A percentile compares a stretch with the other conserved stretches of the same genome.
phyloP scores from a whole-genome alignment of 2,888 invertebrate species.

The Liodrosophila aerea region DNA sequence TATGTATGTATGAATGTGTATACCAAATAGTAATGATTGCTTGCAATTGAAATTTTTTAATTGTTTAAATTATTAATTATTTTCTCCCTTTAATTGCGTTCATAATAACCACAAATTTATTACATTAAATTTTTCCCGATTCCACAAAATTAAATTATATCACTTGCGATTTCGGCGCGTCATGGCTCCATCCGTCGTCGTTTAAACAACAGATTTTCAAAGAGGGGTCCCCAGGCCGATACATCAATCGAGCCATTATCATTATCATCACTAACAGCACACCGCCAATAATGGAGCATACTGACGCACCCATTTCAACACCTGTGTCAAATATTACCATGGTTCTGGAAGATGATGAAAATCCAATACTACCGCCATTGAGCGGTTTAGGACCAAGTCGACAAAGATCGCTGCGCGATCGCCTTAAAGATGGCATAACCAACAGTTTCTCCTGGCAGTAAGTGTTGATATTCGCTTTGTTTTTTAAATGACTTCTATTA shows the following conservation, averaged over 20 bases:
- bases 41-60: constrained; percentile 67
- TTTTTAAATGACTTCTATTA: constrained; percentile 23
- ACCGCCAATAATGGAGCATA: constrained; percentile 78
- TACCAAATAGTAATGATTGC: too few relatives aligned
- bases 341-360: constrained; percentile 78
- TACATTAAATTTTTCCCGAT: constrained; percentile 4
- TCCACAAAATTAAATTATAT: constrained; percentile 65
- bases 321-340: constrained; percentile 79
- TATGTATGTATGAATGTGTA: constrained; percentile 22
- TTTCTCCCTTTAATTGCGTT: constrained; percentile 66
- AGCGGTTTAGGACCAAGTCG: constrained; percentile 85
- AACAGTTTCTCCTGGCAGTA: constrained; percentile 92
- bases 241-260: constrained; percentile 58
- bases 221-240: constrained; percentile 62
- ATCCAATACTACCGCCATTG: constrained; percentile 79
- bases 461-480: constrained; percentile 82
- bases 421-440: constrained; percentile 90
- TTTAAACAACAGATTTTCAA: constrained; percentile 64
- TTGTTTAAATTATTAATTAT: constrained; percentile 75
- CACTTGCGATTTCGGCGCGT: constrained; percentile 82
- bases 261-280: constrained; percentile 58
- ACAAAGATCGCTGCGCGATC: constrained; percentile 90
- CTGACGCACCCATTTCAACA: constrained; percentile 71
- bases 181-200: constrained; percentile 76
- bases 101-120: constrained; percentile 31